These are phyloP conservation scores for Pseudorectes ferrugineus DNA, from an alignment of 2,113 vertebrate species.

Conservation along the genomic window DNA sequence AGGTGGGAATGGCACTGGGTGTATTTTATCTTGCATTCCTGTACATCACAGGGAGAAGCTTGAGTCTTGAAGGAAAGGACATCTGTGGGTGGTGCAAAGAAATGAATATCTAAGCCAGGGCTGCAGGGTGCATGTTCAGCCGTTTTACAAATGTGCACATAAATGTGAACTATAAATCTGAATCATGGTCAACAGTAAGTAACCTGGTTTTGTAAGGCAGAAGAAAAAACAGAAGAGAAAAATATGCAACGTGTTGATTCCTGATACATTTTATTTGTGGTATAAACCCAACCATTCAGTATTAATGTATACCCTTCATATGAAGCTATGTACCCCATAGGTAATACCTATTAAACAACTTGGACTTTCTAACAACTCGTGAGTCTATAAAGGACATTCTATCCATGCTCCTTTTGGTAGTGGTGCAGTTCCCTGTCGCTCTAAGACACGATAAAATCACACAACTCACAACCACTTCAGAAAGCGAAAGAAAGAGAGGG, in stretches of 20 bases:
- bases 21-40: not conserved
- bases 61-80: not conserved
- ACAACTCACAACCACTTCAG: too few species aligned
- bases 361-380: not conserved
- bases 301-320: not conserved
- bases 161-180: not conserved
- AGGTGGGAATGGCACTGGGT: not conserved
- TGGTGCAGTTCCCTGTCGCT: not conserved
- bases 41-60: not conserved
- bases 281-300: not conserved
- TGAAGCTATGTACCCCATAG: not conserved
- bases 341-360: not conserved
- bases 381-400: not conserved
- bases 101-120: not conserved
- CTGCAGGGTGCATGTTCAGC: not conserved
- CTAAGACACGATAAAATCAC: too few species aligned
- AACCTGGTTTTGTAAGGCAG: not conserved
- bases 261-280: not conserved
- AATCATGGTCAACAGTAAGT: not conserved
- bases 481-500: too few species aligned
- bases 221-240: too few species aligned
- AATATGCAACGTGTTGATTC: not conserved
- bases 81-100: not conserved
- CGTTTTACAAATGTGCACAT: not conserved
- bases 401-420: not conserved